Base-by-base conservation (phyloP, 2,113 vertebrate genomes). In the Carassius gibelio region DNA sequence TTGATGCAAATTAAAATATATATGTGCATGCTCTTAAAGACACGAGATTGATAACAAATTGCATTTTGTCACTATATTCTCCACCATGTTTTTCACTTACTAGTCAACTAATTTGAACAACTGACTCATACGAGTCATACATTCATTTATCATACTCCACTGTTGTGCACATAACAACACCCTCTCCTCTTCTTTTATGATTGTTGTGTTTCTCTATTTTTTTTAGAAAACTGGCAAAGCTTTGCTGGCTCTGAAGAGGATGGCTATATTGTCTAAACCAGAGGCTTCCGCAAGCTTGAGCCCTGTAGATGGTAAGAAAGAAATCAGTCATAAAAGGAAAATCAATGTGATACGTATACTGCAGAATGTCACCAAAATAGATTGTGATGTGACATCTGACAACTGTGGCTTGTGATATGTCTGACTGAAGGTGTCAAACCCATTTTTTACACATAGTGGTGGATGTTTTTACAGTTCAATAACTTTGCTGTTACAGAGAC, bases 161-260 rank as follows among this genome's bases (percentile, higher is more conserved):
- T 72, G 34, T 15, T 50, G 48, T 50, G 48, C 48, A 50, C 19
- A 42, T 10, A 30, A n/a, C 36, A 38, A 38, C 30, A 42, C 38
- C 5, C 5, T 7, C 0, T 23, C 15, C 62, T 42, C 6, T 36
- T 81, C 55, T 78, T 36, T 81, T 23, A 6, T 50, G 34, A 34
- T 74, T 62, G 38, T 42, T 42, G 6, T 42, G 38, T 42, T 42
- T 42, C 5, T 42, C 38, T 38, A 38, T 21, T 75, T 3, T 81
- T 48, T 85, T 64, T 48, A 97, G 96, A 97, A 96, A 97, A 96
- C 96, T 3, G 96, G 96, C 1, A 97, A 96, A 89, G 96, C 96
- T 64, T 88, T 97, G 87, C 90, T 96, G 85, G 96, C 96, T 15
- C 91, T 97, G 84, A 95, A 95, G 87, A 96, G 96, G 87, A 92